A percentile compares a stretch with the other conserved stretches of the same genome.
Conservation (phyloP, 2,888 invertebrate species). For the Anticlea derivata region DNA sequence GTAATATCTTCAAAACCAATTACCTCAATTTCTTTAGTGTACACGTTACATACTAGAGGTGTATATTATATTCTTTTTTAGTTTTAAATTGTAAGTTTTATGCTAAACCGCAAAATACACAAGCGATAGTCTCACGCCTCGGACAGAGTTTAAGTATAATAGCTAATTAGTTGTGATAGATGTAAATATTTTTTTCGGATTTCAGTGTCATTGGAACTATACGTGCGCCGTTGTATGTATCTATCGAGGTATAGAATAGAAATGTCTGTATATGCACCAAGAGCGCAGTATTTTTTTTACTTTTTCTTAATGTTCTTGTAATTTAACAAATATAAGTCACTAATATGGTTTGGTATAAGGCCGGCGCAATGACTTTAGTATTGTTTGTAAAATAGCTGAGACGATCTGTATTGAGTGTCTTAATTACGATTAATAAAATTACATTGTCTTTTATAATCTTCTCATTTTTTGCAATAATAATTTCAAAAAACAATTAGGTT, state of each 20-base stretch:
- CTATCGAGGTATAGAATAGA: conserved; percentile 45
- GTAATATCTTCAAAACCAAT: conserved; percentile 79
- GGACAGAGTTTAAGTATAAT: conserved; percentile 54
- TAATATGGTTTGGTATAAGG: conserved; percentile 44
- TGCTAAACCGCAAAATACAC: conserved; percentile 62
- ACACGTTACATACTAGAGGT: conserved; percentile 67
- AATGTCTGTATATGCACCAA: conserved; percentile 50
- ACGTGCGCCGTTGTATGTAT: conserved; percentile 35
- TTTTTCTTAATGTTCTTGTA: conserved; percentile 56
- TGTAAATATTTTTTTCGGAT: conserved; percentile 66
- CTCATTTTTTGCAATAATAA: too few relatives aligned
- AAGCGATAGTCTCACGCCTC: conserved; percentile 53
- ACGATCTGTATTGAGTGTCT: too few relatives aligned
- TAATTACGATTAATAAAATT: too few relatives aligned
- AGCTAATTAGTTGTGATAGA: conserved; percentile 61
- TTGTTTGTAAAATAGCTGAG: neutral
- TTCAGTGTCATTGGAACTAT: conserved; percentile 52
- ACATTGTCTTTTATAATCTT: too few relatives aligned
- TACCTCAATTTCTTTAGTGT: conserved; percentile 82
- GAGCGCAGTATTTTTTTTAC: conserved; percentile 64
- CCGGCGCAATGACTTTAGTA: conserved; percentile 55
- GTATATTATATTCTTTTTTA: conserved; percentile 69
- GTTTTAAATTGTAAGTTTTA: conserved; percentile 71
- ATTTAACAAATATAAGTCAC: conserved; percentile 58
- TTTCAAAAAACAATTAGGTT: too few relatives aligned